Evolutionary conservation across 2,888 invertebrate species (phyloP), one percentile per base, ranked within the genome.

Genomic region (Cistogaster globosa): DNA sequence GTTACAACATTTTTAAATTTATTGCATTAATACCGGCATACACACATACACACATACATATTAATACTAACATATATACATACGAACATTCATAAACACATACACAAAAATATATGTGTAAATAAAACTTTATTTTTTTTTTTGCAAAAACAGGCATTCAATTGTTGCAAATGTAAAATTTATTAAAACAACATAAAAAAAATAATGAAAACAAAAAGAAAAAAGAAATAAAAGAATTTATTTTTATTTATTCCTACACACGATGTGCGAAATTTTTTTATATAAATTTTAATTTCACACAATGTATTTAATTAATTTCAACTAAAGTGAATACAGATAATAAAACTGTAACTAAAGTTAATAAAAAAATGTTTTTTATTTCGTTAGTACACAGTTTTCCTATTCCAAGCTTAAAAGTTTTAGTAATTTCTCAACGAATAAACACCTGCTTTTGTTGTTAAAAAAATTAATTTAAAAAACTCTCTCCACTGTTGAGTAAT

Each of bases 121-220:
- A n/a, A n/a, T n/a, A n/a, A n/a, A n/a, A n/a, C n/a, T n/a, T n/a
- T n/a, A n/a, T n/a, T n/a, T n/a, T n/a, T n/a, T n/a, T n/a, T n/a
- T n/a, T n/a, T n/a, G n/a, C n/a, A n/a, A n/a, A 81, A 45, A 62
- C 18, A 65, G 38, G 12, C 26, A 60, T 80, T 74, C 74, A 81
- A 81, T 55, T 58, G 51, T 32, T 53, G 53, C 67, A 62, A 67
- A 53, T 65, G 79, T 51, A 48, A 20, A 42, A 71, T 69, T 71
- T 53, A 71, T 57, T 63, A 48, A 55, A 71, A 32, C 14, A 65
- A 26, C 26, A 32, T 20, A 53, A 53, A 53, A 20, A 42, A 42
- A 60, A 14, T 14, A 53, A n/a, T n/a, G n/a, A n/a, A n/a, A 63
- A 55, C 4, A 1, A 57, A 20, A 58, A 45, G 26, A 57, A 57